Percentiles rank a stretch among this genome's conserved stretches.
These are phyloP conservation scores for Loriculus beryllinus DNA, from an alignment of 2,797 vertebrate genomes.

Conservation along the genomic window DNA sequence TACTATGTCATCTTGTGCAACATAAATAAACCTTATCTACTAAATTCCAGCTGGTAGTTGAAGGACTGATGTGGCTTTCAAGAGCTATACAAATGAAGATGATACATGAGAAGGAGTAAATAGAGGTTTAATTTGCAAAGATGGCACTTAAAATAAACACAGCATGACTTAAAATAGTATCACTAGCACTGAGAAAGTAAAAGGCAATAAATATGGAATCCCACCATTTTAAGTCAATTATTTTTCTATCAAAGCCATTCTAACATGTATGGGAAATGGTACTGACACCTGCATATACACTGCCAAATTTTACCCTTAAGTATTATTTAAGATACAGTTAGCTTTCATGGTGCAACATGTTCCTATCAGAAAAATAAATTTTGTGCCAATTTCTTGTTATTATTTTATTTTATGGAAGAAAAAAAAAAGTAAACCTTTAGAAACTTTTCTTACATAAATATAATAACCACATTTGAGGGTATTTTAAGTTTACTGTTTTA, in stretches of 20 bases:
- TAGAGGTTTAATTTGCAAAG: not conserved
- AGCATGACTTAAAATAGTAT: not conserved
- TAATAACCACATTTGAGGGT: not conserved
- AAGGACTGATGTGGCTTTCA: not conserved
- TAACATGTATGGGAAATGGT: not conserved
- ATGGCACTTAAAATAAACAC: not conserved
- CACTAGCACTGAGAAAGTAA: not conserved
- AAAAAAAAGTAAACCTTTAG: not conserved
- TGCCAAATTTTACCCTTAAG: not conserved
- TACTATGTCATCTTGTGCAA: not conserved
- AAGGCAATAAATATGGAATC: not conserved
- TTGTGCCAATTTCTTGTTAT: slow-evolving; percentile 29
- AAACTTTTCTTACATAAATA: slow-evolving; percentile 36
- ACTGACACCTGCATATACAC: not conserved
- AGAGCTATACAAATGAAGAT: not conserved
- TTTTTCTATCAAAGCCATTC: not conserved
- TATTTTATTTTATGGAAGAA: not conserved
- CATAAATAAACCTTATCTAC: not conserved
- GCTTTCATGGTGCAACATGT: not conserved
- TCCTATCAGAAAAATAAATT: slow-evolving; percentile 49
- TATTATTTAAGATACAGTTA: not conserved
- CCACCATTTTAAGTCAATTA: not conserved
- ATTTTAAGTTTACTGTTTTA: not conserved
- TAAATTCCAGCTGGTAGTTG: not conserved
- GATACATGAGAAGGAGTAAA: slow-evolving; percentile 1